Percentiles rank a stretch among this genome's conserved stretches.
phyloP scores from a whole-genome alignment of 2,888 invertebrate genomes.

The Amphipyra tragopoginis region DNA sequence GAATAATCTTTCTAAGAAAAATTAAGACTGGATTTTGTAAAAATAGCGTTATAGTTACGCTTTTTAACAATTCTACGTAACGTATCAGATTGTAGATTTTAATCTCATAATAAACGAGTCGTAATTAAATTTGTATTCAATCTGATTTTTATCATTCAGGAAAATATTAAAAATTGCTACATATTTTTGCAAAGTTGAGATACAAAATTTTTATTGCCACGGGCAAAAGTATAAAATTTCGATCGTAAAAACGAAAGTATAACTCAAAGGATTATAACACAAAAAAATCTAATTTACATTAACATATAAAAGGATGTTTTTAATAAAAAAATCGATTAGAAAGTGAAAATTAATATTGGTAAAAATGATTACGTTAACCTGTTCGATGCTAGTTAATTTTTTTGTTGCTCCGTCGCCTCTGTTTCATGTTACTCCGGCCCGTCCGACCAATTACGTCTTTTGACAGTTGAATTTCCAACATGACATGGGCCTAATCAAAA shows the following conservation, averaged over 20 bases:
- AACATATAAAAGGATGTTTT: conserved; percentile 28
- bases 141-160: conserved; percentile 25
- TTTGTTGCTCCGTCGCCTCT: conserved; percentile 62
- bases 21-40: background rate
- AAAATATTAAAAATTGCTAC: conserved; percentile 28
- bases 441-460: conserved; percentile 89
- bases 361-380: conserved; percentile 34
- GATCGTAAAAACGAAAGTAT: conserved; percentile 52
- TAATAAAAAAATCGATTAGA: conserved; percentile 32
- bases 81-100: conserved; percentile 36
- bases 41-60: conserved; percentile 4
- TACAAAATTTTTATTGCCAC: conserved; percentile 31
- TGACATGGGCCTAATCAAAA: conserved; percentile 91
- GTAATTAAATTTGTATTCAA: conserved; percentile 45
- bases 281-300: conserved; percentile 22
- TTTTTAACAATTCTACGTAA: conserved; percentile 26
- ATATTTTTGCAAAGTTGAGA: conserved; percentile 34
- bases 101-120: conserved; percentile 44
- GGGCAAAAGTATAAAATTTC: conserved; percentile 30
- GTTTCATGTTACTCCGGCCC: conserved; percentile 75
- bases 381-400: conserved; percentile 39
- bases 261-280: conserved; percentile 45
- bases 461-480: conserved; percentile 90
- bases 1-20: conserved; percentile 10
- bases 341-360: conserved; percentile 41